Percentiles rank a stretch among this genome's conserved stretches.
Evolutionary conservation across 2,888 invertebrate genomes (phyloP).

Genomic region (Erannis defoliaria): DNA sequence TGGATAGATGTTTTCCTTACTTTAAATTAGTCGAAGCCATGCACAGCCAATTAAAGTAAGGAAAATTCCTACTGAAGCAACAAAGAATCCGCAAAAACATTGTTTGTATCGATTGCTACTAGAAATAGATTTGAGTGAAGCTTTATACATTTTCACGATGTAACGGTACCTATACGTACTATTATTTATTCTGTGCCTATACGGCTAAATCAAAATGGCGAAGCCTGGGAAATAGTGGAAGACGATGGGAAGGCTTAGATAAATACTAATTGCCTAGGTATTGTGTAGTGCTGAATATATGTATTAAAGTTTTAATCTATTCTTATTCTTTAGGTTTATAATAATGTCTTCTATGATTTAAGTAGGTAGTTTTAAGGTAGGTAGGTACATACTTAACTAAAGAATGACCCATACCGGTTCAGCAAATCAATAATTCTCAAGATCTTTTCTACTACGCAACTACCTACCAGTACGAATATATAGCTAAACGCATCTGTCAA

Average conservation of each 20-base stretch:
- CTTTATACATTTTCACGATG: slow-evolving; percentile 6
- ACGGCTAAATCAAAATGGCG: slow-evolving; percentile 1
- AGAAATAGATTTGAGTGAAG: slow-evolving; percentile 12
- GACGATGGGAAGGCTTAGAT: slow-evolving; percentile 6
- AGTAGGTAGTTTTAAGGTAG: neutral
- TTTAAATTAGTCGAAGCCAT: no score
- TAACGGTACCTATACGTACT: no score
- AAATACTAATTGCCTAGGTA: slow-evolving; percentile 25
- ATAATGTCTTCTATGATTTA: no score
- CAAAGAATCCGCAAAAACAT: neutral
- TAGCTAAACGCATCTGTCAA: slow-evolving; percentile 22
- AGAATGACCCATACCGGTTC: neutral
- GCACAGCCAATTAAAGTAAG: neutral
- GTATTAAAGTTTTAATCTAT: neutral
- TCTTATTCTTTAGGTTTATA: neutral
- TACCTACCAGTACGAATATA: no score
- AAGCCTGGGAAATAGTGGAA: slow-evolving; percentile 27
- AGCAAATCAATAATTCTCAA: neutral
- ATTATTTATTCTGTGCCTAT: no score
- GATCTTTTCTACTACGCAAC: neutral
- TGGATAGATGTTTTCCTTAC: no score
- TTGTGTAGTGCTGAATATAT: slow-evolving; percentile 2
- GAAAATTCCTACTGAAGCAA: neutral
- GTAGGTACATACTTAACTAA: neutral
- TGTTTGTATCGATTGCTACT: no score